Percentiles rank a stretch among this genome's conserved stretches.
These are phyloP conservation scores for Habrosyne pyritoides DNA, from an alignment of 2,888 invertebrate species.

Conservation along the genomic window DNA sequence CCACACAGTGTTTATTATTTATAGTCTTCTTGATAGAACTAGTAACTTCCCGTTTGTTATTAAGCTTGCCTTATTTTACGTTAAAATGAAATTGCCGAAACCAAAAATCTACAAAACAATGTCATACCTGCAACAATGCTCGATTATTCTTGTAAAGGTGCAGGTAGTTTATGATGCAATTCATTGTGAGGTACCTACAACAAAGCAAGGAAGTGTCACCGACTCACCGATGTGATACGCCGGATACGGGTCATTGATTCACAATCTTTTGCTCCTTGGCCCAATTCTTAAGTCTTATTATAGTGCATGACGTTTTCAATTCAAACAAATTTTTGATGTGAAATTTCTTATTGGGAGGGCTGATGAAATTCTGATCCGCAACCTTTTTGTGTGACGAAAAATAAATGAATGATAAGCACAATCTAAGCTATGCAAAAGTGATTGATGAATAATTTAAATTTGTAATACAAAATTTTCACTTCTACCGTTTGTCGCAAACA, in stretches of 20 bases:
- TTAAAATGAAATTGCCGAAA: background rate
- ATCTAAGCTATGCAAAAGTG: no score
- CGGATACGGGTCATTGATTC: conserved; percentile 35
- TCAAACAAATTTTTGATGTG: no score
- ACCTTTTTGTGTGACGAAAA: no score
- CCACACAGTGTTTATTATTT: no score
- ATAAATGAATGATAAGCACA: no score
- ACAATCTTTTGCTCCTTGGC: conserved; percentile 33
- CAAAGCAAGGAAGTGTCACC: conserved; percentile 63
- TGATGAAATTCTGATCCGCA: no score
- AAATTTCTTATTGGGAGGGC: no score
- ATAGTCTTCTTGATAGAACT: background rate
- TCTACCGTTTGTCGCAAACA: no score
- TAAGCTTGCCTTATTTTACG: background rate
- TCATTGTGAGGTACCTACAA: conserved; percentile 51
- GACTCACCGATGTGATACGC: conserved; percentile 31
- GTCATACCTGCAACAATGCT: background rate
- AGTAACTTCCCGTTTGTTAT: background rate
- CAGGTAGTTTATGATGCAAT: conserved; percentile 25
- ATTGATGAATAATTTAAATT: no score
- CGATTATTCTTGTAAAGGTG: conserved; percentile 1
- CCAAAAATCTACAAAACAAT: background rate
- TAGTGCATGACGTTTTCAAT: no score
- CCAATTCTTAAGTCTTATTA: no score
- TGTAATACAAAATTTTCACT: no score